phyloP scores from a whole-genome alignment of 2,113 vertebrate species.

The Anser brachyrhynchus region DNA sequence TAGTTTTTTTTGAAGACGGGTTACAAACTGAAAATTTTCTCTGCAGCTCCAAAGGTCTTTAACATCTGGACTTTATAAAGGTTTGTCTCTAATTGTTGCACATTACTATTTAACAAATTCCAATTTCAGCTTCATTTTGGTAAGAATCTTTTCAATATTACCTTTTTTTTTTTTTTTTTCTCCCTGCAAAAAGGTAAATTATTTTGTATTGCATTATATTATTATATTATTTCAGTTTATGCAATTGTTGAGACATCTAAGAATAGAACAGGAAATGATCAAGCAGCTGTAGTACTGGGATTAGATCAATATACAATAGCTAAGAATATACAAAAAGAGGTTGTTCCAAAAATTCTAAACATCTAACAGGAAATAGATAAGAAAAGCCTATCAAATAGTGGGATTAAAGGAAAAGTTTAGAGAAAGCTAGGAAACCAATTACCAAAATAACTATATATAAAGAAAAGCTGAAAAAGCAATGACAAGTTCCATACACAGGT shows the following conservation, averaged over 20 bases:
- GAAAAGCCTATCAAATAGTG: neutral
- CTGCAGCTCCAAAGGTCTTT: neutral
- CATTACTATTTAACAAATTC: neutral
- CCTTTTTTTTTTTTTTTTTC: neutral
- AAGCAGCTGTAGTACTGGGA: neutral
- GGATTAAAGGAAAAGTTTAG: neutral
- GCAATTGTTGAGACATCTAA: neutral
- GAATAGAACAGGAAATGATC: neutral
- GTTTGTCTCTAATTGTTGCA: neutral
- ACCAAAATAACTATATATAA: neutral
- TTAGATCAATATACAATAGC: neutral
- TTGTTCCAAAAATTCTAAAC: neutral
- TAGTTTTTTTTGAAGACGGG: neutral
- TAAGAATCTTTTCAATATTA: neutral
- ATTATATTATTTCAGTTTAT: neutral
- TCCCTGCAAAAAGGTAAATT: neutral
- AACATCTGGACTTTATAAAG: neutral
- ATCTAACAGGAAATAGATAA: constrained; percentile 13
- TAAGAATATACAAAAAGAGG: neutral
- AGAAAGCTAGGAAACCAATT: neutral
- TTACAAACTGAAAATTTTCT: neutral
- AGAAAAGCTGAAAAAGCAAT: neutral
- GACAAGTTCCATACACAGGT: neutral
- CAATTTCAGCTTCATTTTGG: neutral
- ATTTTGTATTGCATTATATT: neutral